A percentile compares a stretch with the other conserved stretches of the same genome.
Evolutionary conservation across 2,888 invertebrate species (phyloP).

Genomic region (Drosophila anceps): DNA sequence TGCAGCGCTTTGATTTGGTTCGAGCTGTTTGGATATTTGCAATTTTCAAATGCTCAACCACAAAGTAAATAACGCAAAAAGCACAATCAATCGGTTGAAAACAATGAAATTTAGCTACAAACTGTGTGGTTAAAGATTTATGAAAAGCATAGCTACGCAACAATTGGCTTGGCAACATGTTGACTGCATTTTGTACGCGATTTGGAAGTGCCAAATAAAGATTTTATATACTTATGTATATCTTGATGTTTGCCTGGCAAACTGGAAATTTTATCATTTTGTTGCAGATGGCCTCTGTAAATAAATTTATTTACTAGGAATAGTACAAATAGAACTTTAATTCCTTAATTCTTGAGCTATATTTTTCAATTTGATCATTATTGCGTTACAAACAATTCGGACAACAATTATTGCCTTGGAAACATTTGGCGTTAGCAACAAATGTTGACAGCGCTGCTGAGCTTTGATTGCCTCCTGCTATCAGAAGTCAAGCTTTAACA

Average conservation of each 20-base stretch:
- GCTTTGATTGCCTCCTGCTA: conserved; percentile 5
- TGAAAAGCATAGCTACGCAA: not conserved
- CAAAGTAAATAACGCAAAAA: conserved; percentile 56
- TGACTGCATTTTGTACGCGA: no score
- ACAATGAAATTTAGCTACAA: not conserved
- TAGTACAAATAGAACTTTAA: no score
- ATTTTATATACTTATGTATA: no score
- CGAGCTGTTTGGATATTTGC: conserved; percentile 33
- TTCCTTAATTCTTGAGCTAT: no score
- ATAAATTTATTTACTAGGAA: no score
- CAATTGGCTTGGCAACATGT: conserved; percentile 17
- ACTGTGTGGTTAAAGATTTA: conserved; percentile 10
- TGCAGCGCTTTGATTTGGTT: conserved; percentile 26
- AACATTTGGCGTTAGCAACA: conserved; percentile 26
- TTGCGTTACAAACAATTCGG: no score
- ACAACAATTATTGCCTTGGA: conserved; percentile 1
- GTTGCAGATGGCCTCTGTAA: not conserved
- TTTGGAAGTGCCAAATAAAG: no score
- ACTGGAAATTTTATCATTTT: no score
- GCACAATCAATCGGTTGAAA: conserved; percentile 10
- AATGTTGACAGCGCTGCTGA: conserved; percentile 12
- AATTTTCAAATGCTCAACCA: conserved; percentile 34
- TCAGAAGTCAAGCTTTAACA: conserved; percentile 17
- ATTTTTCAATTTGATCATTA: no score
- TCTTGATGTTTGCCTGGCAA: no score